Percentiles rank a stretch among this genome's conserved stretches.
Conservation (phyloP, 2,113 vertebrate species). For the Prolemur simus region DNA sequence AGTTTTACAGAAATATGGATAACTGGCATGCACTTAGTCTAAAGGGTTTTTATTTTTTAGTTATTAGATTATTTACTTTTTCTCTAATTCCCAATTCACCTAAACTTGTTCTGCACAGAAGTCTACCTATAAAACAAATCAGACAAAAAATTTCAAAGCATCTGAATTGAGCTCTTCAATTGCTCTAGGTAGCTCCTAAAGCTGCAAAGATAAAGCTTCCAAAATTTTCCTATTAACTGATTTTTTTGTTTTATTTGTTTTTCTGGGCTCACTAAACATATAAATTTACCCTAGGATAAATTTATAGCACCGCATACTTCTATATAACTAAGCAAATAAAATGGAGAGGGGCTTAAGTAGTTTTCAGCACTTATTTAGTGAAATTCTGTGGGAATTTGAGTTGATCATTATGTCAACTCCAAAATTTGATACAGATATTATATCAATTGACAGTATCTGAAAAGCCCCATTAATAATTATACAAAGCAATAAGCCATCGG, state of each 20-base stretch:
- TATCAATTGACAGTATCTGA: slow-evolving; percentile 67
- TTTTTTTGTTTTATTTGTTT: neutral
- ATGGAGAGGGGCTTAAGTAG: neutral
- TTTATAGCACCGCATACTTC: neutral
- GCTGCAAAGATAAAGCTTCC: neutral
- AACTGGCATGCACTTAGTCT: neutral
- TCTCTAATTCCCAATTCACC: neutral
- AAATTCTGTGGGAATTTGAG: slow-evolving; percentile 64
- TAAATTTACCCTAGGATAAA: neutral
- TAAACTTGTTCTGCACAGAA: neutral
- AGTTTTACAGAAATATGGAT: neutral
- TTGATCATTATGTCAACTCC: slow-evolving; percentile 18
- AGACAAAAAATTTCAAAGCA: neutral
- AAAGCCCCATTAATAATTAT: slow-evolving; percentile 72
- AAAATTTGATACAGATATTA: no score
- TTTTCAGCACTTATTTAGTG: slow-evolving; percentile 46
- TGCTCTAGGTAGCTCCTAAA: neutral
- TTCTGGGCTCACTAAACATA: neutral
- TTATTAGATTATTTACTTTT: neutral
- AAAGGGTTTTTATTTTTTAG: neutral
- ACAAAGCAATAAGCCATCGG: slow-evolving; percentile 62
- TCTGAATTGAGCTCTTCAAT: neutral
- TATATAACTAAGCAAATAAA: neutral
- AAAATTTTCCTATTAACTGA: neutral
- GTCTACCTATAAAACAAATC: neutral